Conservation (phyloP, 2,797 vertebrate species). For the Decapterus maruadsi region DNA sequence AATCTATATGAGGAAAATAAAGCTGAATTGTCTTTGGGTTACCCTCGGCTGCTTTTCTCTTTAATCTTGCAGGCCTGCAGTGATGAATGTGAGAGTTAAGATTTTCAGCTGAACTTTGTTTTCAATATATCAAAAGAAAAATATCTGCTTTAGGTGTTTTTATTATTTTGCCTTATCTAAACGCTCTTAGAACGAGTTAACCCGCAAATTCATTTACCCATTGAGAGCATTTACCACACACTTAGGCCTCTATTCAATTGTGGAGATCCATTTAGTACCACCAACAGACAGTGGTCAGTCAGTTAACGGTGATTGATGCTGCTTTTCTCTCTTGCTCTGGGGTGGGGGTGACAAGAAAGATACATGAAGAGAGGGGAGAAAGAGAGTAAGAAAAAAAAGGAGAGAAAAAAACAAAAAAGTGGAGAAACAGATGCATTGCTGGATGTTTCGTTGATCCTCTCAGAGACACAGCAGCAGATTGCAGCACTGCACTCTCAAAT, state of each 20-base stretch:
- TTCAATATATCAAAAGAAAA: slow-evolving; percentile 74
- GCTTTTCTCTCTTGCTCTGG: slow-evolving; percentile 73
- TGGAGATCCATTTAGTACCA: slow-evolving; percentile 84
- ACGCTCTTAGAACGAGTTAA: slow-evolving; percentile 82
- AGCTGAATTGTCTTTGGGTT: slow-evolving; percentile 91
- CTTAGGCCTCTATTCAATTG: slow-evolving; percentile 86
- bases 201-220: slow-evolving; percentile 85
- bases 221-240: slow-evolving; percentile 86
- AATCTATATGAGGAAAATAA: slow-evolving; percentile 92
- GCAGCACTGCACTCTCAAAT: slow-evolving; percentile 78
- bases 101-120: slow-evolving; percentile 70
- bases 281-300: slow-evolving; percentile 83
- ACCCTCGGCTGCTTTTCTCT: slow-evolving; percentile 57
- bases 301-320: slow-evolving; percentile 85
- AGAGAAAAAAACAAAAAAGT: slow-evolving; percentile 61
- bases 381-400: slow-evolving; percentile 47
- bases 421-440: slow-evolving; percentile 75
- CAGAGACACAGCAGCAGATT: slow-evolving; percentile 79
- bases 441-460: slow-evolving; percentile 75
- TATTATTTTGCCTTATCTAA: slow-evolving; percentile 81
- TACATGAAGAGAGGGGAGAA: slow-evolving; percentile 71
- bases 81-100: slow-evolving; percentile 65
- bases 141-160: slow-evolving; percentile 77
- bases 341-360: slow-evolving; percentile 77
- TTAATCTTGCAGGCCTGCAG: neutral